Percentiles rank a stretch among this genome's conserved stretches.
phyloP scores from a whole-genome alignment of 1,140 invertebrate genomes.

The Holcopasites calliopsidis region DNA sequence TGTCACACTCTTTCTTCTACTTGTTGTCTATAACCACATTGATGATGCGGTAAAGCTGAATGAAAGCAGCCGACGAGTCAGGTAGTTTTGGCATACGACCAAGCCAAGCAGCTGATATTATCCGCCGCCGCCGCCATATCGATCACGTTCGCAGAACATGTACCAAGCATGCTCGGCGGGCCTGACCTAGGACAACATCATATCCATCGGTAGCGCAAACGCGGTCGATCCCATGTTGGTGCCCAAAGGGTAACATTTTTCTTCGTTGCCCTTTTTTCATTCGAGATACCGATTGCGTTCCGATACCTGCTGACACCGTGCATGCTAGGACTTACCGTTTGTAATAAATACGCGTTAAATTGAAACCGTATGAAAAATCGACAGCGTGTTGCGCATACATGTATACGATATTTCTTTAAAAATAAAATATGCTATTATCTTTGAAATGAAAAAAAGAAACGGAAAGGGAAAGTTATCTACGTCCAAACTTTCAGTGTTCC shows the following conservation, averaged over 20 bases:
- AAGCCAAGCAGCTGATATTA: constrained; percentile 47
- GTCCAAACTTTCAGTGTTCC: constrained; percentile 52
- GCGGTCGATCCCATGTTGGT: background rate
- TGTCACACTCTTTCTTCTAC: background rate
- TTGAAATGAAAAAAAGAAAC: background rate
- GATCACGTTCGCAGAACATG: constrained; percentile 1
- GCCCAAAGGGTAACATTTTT: background rate
- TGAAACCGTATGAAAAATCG: background rate
- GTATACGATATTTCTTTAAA: no score
- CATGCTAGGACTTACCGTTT: background rate
- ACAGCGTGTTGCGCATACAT: no score
- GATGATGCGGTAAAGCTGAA: constrained; percentile 37
- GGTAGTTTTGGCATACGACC: constrained; percentile 29
- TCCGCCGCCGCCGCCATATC: constrained; percentile 31
- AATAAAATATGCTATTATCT: background rate
- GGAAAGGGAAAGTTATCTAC: background rate
- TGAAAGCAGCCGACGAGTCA: constrained; percentile 46
- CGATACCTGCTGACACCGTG: background rate
- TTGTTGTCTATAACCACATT: background rate
- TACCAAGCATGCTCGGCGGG: constrained; percentile 22
- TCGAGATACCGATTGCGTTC: background rate
- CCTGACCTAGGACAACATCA: constrained; percentile 39
- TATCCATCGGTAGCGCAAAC: constrained; percentile 6
- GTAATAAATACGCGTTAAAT: background rate
- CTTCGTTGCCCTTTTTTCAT: background rate